A percentile compares a stretch with the other conserved stretches of the same genome.
These are phyloP conservation scores for Varanus salvator DNA, from an alignment of 2,113 vertebrate species.

Conservation along the genomic window DNA sequence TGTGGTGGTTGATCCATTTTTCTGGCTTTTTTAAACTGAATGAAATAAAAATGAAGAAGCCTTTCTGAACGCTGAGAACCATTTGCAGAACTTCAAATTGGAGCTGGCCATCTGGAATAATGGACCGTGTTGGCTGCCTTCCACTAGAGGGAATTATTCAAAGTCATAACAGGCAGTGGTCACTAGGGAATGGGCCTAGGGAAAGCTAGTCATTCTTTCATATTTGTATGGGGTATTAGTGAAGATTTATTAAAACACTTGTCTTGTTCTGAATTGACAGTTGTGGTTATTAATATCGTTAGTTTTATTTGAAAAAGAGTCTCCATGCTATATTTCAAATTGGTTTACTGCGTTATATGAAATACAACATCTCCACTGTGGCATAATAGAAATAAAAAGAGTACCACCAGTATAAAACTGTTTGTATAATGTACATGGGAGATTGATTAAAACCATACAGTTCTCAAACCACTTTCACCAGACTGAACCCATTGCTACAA, in stretches of 20 bases:
- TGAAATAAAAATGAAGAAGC: conserved; percentile 31
- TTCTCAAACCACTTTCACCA: conserved; percentile 5
- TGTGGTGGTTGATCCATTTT: conserved; percentile 44
- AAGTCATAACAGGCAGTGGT: conserved; percentile 59
- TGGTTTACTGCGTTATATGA: conserved; percentile 50
- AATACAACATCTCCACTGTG: conserved; percentile 44
- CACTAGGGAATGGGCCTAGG: conserved; percentile 47
- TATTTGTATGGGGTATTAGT: conserved; percentile 69
- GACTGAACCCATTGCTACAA: background rate
- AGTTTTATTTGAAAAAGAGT: conserved; percentile 69
- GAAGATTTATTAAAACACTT: conserved; percentile 77
- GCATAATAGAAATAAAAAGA: conserved; percentile 36
- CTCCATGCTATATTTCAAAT: conserved; percentile 58
- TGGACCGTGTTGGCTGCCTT: conserved; percentile 62
- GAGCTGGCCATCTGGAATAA: conserved; percentile 66
- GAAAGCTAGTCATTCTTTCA: conserved; percentile 68
- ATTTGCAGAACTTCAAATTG: conserved; percentile 59
- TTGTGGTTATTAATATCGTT: conserved; percentile 65
- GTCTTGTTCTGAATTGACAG: conserved; percentile 64
- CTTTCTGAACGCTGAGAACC: conserved; percentile 50
- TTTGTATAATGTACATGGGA: conserved; percentile 16
- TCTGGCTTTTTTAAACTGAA: conserved; percentile 21
- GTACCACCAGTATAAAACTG: background rate
- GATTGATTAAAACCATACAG: background rate
- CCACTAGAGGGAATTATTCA: conserved; percentile 66